Percentiles rank a stretch among this genome's conserved stretches.
phyloP scores from a whole-genome alignment of 2,113 vertebrate species.

The Oryzias woworae region DNA sequence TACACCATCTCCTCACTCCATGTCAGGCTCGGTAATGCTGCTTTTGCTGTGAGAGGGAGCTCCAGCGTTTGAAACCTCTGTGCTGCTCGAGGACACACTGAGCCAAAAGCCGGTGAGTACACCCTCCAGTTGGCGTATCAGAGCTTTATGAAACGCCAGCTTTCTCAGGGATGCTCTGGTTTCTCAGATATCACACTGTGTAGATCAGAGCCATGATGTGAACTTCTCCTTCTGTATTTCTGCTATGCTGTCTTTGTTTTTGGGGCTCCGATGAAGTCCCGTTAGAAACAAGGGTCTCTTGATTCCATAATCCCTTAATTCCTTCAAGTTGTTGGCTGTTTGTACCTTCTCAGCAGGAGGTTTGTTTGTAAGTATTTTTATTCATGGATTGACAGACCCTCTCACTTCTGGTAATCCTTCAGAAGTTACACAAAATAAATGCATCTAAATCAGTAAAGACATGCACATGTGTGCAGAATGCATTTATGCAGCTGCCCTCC shows the following conservation, averaged over 20 bases:
- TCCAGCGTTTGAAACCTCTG: constrained; percentile 7
- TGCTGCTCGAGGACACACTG: constrained; percentile 24
- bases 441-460: too few species aligned
- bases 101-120: constrained; percentile 46
- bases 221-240: neutral
- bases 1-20: constrained; percentile 41
- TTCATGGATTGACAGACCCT: neutral
- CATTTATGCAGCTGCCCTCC: too few species aligned
- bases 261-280: constrained; percentile 15
- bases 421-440: neutral
- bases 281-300: constrained; percentile 16
- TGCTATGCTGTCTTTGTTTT: neutral
- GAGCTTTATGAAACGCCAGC: neutral
- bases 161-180: neutral
- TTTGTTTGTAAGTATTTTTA: constrained; percentile 26
- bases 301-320: constrained; percentile 50
- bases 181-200: neutral
- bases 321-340: constrained; percentile 35
- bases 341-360: constrained; percentile 19
- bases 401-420: neutral
- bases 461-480: too few species aligned
- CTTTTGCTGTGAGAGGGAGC: constrained; percentile 28
- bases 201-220: neutral
- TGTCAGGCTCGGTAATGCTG: constrained; percentile 49
- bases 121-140: neutral